phyloP scores from a whole-genome alignment of 2,888 invertebrate species.

The Hymenopus coronatus region DNA sequence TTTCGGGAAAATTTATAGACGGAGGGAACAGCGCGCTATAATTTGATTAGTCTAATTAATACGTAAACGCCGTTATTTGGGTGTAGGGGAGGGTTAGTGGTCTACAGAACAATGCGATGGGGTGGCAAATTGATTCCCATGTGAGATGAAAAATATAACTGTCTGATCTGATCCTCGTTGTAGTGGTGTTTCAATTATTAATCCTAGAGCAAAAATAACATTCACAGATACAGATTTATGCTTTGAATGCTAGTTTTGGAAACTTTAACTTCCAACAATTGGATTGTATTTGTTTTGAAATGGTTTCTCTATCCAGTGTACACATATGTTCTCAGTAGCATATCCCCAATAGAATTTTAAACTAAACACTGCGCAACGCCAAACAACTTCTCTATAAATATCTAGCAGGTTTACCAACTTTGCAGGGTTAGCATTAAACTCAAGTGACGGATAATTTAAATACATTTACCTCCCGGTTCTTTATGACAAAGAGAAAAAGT shows the following conservation, averaged over 20 bases:
- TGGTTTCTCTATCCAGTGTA: too few relatives aligned
- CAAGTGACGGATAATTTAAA: too few relatives aligned
- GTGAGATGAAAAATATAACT: background rate
- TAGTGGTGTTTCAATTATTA: background rate
- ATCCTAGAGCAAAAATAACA: background rate
- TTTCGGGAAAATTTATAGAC: background rate
- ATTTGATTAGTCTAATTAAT: constrained; percentile 4
- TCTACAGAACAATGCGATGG: background rate
- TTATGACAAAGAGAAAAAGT: too few relatives aligned
- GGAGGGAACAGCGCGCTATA: background rate
- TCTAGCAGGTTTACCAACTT: too few relatives aligned
- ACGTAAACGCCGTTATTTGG: background rate
- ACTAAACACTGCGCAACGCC: too few relatives aligned
- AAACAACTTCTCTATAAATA: too few relatives aligned
- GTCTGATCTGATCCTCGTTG: background rate
- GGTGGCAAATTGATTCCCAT: background rate
- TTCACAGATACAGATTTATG: background rate
- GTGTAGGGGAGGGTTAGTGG: background rate
- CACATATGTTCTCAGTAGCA: too few relatives aligned
- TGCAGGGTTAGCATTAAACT: too few relatives aligned
- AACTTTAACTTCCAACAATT: background rate
- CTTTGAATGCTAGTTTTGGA: background rate
- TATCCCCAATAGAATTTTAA: too few relatives aligned
- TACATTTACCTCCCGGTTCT: too few relatives aligned
- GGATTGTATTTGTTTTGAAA: too few relatives aligned